phyloP scores from a whole-genome alignment of 2,113 vertebrate species.

The Paradisaea rubra region DNA sequence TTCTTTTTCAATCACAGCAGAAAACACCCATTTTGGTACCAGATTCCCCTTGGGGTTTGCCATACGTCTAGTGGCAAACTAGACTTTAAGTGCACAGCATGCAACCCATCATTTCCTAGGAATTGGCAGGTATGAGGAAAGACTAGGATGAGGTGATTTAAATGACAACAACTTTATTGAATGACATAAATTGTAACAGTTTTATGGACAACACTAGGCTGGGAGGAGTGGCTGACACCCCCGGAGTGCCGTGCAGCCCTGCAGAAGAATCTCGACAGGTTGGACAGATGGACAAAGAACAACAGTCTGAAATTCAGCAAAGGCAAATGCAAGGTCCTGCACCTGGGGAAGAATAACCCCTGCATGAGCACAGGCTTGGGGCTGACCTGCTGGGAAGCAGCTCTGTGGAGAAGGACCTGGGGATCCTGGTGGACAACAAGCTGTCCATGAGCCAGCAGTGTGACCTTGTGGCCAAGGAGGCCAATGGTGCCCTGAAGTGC shows the following conservation, averaged over 20 bases:
- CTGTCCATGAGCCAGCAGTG: neutral
- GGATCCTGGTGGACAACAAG: neutral
- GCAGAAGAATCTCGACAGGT: neutral
- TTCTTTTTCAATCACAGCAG: neutral
- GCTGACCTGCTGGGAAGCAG: neutral
- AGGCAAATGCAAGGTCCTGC: neutral
- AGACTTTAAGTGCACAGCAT: neutral
- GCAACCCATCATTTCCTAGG: neutral
- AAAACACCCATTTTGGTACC: neutral
- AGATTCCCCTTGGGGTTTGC: neutral
- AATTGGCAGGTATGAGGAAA: neutral
- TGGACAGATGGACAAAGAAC: neutral
- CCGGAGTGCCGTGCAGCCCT: neutral
- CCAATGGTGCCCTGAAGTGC: neutral
- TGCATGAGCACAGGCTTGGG: accelerated
- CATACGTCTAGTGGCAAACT: neutral
- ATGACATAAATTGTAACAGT: neutral
- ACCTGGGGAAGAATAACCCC: neutral
- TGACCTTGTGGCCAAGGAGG: neutral
- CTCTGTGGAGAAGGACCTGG: neutral
- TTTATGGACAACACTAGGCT: neutral
- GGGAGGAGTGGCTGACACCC: neutral
- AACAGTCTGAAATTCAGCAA: neutral
- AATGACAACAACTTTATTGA: neutral
- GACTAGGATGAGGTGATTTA: neutral